These are phyloP conservation scores for Centropyge bicolor DNA, from an alignment of 2,797 vertebrate species.

Conservation along the genomic window DNA sequence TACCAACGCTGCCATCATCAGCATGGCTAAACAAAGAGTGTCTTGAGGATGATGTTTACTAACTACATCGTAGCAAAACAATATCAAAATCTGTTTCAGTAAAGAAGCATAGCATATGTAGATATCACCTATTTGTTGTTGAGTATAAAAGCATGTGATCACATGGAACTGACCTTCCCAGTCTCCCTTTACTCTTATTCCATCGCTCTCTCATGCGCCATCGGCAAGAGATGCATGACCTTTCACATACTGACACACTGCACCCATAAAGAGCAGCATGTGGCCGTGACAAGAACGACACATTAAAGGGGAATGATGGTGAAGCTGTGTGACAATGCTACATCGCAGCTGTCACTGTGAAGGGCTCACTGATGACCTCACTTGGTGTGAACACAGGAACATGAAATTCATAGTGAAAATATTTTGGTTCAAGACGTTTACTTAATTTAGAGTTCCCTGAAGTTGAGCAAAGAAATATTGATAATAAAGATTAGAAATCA, in stretches of 20 bases:
- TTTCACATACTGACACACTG: conserved; percentile 76
- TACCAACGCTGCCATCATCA: neutral
- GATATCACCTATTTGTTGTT: neutral
- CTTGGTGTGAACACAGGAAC: neutral
- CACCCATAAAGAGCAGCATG: conserved; percentile 48
- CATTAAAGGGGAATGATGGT: conserved; percentile 2
- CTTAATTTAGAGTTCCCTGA: too few relatives aligned
- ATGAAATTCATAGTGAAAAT: too few relatives aligned
- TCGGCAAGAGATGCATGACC: conserved; percentile 54
- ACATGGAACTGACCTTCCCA: conserved; percentile 48
- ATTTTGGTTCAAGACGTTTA: too few relatives aligned
- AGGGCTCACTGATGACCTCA: neutral
- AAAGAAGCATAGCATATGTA: neutral
- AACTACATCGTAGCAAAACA: neutral
- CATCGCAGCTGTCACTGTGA: neutral
- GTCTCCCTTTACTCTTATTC: neutral
- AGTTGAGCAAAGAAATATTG: too few relatives aligned
- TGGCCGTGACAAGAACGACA: conserved; percentile 38
- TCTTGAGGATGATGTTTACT: neutral
- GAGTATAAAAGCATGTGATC: neutral
- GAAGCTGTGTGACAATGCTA: neutral
- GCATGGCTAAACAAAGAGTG: neutral
- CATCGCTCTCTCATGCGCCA: conserved; percentile 2
- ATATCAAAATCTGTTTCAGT: neutral
- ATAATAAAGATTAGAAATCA: neutral